Percentiles rank a stretch among this genome's conserved stretches.
phyloP scores from a whole-genome alignment of 2,113 vertebrate genomes.

The Vidua chalybeata region DNA sequence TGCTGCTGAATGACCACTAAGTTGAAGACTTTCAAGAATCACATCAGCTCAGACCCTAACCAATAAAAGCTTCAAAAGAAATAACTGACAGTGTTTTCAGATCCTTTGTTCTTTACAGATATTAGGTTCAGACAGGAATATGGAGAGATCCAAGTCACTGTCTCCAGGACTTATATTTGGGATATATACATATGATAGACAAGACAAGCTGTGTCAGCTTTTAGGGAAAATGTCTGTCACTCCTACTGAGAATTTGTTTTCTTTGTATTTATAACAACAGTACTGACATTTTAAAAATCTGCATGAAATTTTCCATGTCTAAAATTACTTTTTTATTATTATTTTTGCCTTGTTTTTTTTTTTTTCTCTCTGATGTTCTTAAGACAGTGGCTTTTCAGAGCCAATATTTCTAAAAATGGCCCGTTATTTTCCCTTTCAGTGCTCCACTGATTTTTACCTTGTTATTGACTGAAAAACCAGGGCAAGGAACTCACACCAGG shows the following conservation, averaged over 20 bases:
- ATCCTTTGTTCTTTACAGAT: neutral
- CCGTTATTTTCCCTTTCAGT: neutral
- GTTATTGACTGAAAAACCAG: neutral
- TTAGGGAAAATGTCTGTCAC: neutral
- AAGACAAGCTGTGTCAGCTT: neutral
- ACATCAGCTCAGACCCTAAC: neutral
- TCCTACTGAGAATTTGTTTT: neutral
- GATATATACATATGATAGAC: neutral
- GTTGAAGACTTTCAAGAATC: neutral
- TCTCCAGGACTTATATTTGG: neutral
- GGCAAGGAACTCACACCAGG: neutral
- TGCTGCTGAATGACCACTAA: neutral
- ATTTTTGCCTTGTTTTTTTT: neutral
- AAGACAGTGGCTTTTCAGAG: neutral
- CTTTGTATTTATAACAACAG: neutral
- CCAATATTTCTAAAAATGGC: neutral
- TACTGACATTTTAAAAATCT: neutral
- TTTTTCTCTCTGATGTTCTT: neutral
- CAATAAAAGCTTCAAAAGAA: neutral
- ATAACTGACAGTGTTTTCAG: neutral
- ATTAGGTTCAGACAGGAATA: neutral
- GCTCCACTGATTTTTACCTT: neutral
- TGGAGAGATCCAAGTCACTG: neutral
- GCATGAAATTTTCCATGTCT: neutral
- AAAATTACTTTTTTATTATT: neutral